These are phyloP conservation scores for Anguilla obscura DNA, from an alignment of 2,797 vertebrate genomes.

Conservation along the genomic window DNA sequence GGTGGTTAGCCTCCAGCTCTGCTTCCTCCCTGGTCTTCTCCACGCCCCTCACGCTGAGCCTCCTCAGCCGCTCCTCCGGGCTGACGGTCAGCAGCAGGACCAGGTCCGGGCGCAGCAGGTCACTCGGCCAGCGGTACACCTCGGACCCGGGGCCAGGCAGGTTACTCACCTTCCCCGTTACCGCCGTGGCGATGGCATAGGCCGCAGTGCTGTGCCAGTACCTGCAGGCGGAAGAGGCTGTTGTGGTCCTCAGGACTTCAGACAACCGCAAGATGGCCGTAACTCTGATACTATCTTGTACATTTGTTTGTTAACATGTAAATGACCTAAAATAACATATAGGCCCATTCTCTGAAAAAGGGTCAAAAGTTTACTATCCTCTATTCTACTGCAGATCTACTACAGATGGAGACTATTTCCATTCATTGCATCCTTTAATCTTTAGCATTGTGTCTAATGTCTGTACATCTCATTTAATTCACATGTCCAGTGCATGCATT, in stretches of 20 bases:
- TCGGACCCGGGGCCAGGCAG: conserved; percentile 78
- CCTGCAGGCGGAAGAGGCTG: conserved; percentile 59
- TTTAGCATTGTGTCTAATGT: neutral
- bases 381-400: neutral
- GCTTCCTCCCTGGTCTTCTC: conserved; percentile 82
- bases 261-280: neutral
- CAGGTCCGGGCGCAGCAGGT: conserved; percentile 83
- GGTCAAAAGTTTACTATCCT: too few species aligned
- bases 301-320: neutral
- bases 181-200: conserved; percentile 87
- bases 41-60: conserved; percentile 75
- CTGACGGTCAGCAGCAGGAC: conserved; percentile 83
- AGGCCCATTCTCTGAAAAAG: too few species aligned
- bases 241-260: too few species aligned
- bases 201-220: conserved; percentile 95
- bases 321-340: neutral
- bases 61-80: conserved; percentile 75
- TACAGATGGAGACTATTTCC: neutral
- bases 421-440: neutral
- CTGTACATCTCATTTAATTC: neutral
- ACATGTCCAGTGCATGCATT: too few species aligned
- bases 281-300: neutral
- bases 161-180: conserved; percentile 70
- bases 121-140: conserved; percentile 84
- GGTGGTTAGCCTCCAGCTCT: conserved; percentile 77